phyloP scores from a whole-genome alignment of 1,140 invertebrate species.

The Tetramorium alpestre region DNA sequence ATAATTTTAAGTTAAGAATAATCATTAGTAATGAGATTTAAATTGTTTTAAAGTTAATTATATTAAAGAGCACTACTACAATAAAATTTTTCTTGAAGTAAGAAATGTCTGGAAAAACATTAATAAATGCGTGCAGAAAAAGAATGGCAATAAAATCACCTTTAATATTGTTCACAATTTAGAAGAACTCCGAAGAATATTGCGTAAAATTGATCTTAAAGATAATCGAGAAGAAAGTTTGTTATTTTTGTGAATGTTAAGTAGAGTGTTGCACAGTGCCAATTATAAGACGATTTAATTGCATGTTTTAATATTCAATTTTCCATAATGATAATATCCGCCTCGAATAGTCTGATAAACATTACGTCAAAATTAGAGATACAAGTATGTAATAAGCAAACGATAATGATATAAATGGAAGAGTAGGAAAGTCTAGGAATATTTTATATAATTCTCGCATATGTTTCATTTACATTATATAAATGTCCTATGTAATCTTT shows the following conservation, averaged over 20 bases:
- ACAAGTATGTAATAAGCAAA: not conserved
- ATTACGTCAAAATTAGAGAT: conserved; percentile 2
- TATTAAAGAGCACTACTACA: not conserved
- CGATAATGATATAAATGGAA: not conserved
- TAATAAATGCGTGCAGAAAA: not conserved
- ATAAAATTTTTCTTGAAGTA: not conserved
- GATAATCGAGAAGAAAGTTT: not conserved
- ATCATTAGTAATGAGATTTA: not conserved
- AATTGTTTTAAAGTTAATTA: not conserved
- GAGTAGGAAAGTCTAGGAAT: not conserved
- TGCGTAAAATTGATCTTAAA: not conserved
- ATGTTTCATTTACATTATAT: not conserved
- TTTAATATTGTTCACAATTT: not conserved
- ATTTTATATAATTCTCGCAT: not conserved
- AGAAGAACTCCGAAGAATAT: not conserved
- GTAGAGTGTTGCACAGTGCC: not conserved
- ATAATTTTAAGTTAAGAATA: not conserved
- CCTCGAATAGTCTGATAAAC: not conserved
- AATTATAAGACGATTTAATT: not conserved
- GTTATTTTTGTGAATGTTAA: not conserved
- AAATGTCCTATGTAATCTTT: not conserved
- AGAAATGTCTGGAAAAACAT: not conserved
- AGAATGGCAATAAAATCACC: not conserved
- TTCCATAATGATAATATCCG: not conserved
- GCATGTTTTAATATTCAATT: not conserved